Conservation (phyloP, 2,888 invertebrate species). For the Xylocampa areola region DNA sequence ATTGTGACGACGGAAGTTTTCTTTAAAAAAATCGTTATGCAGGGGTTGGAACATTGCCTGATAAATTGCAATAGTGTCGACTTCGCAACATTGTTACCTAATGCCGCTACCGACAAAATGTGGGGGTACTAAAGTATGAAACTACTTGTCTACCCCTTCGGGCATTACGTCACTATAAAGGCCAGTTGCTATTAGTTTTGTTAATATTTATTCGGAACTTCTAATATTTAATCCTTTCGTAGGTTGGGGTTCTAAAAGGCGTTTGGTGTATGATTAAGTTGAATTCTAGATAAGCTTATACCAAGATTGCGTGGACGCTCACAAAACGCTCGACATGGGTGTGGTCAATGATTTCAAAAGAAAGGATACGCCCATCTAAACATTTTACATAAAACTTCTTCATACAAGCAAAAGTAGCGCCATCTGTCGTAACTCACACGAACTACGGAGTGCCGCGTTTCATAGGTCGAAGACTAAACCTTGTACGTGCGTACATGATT, state of each 20-base stretch:
- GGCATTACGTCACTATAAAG: conserved; percentile 34
- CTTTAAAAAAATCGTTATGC: background rate
- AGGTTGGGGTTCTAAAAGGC: background rate
- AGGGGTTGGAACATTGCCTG: conserved; percentile 18
- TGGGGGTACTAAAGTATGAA: conserved; percentile 12
- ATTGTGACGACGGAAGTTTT: too few species aligned
- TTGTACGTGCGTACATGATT: too few species aligned
- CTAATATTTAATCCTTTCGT: conserved; percentile 1
- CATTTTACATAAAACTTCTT: too few species aligned
- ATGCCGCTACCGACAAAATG: conserved; percentile 5
- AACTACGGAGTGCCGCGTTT: too few species aligned
- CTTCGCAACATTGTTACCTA: conserved; percentile 32
- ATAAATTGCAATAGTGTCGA: conserved; percentile 13
- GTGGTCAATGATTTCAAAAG: too few species aligned
- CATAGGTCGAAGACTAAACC: too few species aligned
- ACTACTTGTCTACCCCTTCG: conserved; percentile 22
- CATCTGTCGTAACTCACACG: too few species aligned
- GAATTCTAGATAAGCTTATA: too few species aligned
- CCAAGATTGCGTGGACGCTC: too few species aligned
- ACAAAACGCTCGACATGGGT: too few species aligned
- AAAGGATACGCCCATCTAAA: too few species aligned
- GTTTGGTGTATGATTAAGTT: background rate
- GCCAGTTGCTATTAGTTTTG: conserved; percentile 19
- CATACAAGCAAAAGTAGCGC: too few species aligned
- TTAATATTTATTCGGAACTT: conserved; percentile 8